Conservation (phyloP, 2,888 invertebrate genomes). For the Scotopteryx bipunctaria region DNA sequence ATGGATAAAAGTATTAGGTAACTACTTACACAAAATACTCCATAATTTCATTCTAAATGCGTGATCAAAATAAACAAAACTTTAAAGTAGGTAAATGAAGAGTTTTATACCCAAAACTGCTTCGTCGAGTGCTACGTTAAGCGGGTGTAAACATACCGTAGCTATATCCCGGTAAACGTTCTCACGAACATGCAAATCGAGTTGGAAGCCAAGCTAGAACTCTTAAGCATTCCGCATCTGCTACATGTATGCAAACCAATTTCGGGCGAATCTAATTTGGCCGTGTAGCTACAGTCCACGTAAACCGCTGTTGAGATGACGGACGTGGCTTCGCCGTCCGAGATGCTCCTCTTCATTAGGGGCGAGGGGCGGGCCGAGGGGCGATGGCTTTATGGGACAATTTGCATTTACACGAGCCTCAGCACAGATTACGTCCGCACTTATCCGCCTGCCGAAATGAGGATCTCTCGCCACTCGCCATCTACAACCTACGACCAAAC, state of each 20-base stretch:
- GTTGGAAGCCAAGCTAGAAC: constrained; percentile 38
- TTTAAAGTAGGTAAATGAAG: constrained; percentile 5
- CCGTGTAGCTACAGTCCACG: constrained; percentile 60
- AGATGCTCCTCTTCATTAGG: constrained; percentile 79
- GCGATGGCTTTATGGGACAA: constrained; percentile 80
- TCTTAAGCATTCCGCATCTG: constrained; percentile 44
- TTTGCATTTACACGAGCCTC: constrained; percentile 83
- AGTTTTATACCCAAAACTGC: constrained; percentile 17
- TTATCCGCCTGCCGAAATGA: constrained; percentile 79
- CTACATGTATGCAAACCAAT: constrained; percentile 63
- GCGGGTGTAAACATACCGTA: constrained; percentile 23
- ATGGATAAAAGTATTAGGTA: neutral
- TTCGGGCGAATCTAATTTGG: constrained; percentile 70
- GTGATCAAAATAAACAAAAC: constrained; percentile 12
- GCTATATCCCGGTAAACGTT: constrained; percentile 26
- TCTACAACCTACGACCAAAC: constrained; percentile 67
- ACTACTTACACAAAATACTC: neutral
- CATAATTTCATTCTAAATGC: neutral
- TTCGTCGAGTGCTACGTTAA: constrained; percentile 20
- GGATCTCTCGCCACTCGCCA: constrained; percentile 57
- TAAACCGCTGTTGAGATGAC: constrained; percentile 75
- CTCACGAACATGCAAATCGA: constrained; percentile 40
- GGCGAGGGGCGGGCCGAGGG: constrained; percentile 49
- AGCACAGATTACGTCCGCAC: constrained; percentile 80
- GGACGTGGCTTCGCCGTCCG: constrained; percentile 66